Conservation (phyloP, 1,140 invertebrate species). For the Diorhabda carinulata region DNA sequence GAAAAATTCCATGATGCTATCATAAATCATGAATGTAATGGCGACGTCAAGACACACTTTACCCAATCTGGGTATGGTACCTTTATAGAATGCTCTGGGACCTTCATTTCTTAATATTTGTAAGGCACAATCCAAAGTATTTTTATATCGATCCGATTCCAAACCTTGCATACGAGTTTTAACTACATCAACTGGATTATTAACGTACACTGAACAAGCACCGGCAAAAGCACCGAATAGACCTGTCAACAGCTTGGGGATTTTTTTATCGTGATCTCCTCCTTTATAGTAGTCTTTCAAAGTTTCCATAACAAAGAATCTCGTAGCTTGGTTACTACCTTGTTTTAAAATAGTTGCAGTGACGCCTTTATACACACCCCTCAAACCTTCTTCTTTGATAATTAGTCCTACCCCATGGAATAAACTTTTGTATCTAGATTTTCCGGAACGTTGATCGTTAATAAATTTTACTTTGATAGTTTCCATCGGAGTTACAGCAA, state of each 20-base stretch:
- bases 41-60: slow-evolving; percentile 97
- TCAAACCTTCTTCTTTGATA: slow-evolving; percentile 77
- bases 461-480: slow-evolving; percentile 99
- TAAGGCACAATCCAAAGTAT: slow-evolving; percentile 86
- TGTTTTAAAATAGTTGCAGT: slow-evolving; percentile 96
- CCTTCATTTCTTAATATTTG: slow-evolving; percentile 94
- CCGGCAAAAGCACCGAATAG: slow-evolving; percentile 51
- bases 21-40: slow-evolving; percentile 98
- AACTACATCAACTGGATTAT: slow-evolving; percentile 96
- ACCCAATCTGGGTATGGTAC: slow-evolving; percentile 90
- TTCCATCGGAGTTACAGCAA: slow-evolving; percentile 99
- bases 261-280: slow-evolving; percentile 67
- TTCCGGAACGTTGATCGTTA: slow-evolving; percentile 89
- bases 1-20: slow-evolving; percentile 91
- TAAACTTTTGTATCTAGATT: slow-evolving; percentile 90
- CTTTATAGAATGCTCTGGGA: slow-evolving; percentile 95
- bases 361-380: slow-evolving; percentile 52
- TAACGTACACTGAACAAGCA: slow-evolving; percentile 94
- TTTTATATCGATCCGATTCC: slow-evolving; percentile 94
- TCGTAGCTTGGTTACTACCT: slow-evolving; percentile 95
- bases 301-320: slow-evolving; percentile 96
- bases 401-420: slow-evolving; percentile 89
- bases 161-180: slow-evolving; percentile 99
- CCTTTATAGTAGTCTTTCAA: slow-evolving; percentile 87
- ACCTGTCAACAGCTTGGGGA: slow-evolving; percentile 1